Evolutionary conservation across 1,140 invertebrate genomes (phyloP).

Genomic region (Tetraneura akinire): DNA sequence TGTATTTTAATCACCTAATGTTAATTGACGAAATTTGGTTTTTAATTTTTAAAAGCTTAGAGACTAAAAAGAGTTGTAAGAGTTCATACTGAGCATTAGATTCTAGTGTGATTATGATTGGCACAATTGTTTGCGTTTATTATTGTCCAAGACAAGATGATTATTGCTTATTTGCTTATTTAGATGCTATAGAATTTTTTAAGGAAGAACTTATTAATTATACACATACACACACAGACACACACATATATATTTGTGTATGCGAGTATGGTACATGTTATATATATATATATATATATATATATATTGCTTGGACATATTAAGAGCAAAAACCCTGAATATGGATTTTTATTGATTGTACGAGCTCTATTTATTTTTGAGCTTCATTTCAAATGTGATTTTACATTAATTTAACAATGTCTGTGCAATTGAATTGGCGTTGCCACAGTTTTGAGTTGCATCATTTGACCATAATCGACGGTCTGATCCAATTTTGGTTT

Average conservation of each 20-base stretch:
- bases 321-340: constrained; percentile 8
- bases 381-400: constrained; percentile 11
- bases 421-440: constrained; percentile 42
- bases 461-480: constrained; percentile 41
- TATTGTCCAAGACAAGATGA: constrained; percentile 42
- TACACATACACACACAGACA: neutral
- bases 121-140: constrained; percentile 35
- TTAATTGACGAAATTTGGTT: constrained; percentile 48
- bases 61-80: constrained; percentile 30
- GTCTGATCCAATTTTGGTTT: constrained; percentile 57
- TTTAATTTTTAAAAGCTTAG: constrained; percentile 29
- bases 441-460: constrained; percentile 45
- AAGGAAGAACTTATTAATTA: constrained; percentile 18
- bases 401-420: constrained; percentile 20
- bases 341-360: constrained; percentile 15
- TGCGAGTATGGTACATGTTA: neutral
- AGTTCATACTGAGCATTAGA: constrained; percentile 34
- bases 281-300: constrained; percentile 2
- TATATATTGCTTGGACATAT: constrained; percentile 39
- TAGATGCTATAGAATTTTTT: constrained; percentile 6
- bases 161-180: constrained; percentile 47
- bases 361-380: constrained; percentile 29
- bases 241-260: constrained; percentile 2
- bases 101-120: constrained; percentile 41
- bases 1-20: neutral